Evolutionary conservation across 2,888 invertebrate genomes (phyloP).

Genomic region (Lithophane leautieri): DNA sequence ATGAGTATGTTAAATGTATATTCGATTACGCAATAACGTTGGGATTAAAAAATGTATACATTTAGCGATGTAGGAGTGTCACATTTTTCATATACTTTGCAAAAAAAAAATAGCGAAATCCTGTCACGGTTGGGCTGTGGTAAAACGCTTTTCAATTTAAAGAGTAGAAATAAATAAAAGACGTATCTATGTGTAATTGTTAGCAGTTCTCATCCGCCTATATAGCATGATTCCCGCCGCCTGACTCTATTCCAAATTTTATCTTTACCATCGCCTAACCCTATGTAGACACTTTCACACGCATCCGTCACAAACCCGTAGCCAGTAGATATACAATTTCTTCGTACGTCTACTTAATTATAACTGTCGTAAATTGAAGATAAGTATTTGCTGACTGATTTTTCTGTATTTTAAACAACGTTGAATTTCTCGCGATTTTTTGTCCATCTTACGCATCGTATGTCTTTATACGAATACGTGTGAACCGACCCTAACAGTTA

Average conservation of each 20-base stretch:
- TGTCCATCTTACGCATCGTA: slow-evolving; percentile 27
- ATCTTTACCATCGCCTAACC: slow-evolving; percentile 41
- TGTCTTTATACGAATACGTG: slow-evolving; percentile 46
- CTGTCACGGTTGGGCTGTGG: slow-evolving; percentile 44
- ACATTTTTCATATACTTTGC: slow-evolving; percentile 59
- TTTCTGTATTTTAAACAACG: slow-evolving; percentile 36
- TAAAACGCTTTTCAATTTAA: slow-evolving; percentile 31
- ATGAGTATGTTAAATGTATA: slow-evolving; percentile 79
- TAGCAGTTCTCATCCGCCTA: slow-evolving; percentile 59
- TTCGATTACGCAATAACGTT: slow-evolving; percentile 76
- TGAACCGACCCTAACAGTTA: slow-evolving; percentile 60
- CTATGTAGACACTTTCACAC: slow-evolving; percentile 36
- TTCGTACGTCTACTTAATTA: slow-evolving; percentile 40
- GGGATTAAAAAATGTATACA: slow-evolving; percentile 64
- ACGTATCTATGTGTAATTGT: slow-evolving; percentile 39
- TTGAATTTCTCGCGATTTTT: slow-evolving; percentile 21
- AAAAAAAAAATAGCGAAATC: slow-evolving; percentile 18
- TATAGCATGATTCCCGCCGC: slow-evolving; percentile 43
- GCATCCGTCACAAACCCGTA: slow-evolving; percentile 60
- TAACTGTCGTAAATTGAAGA: slow-evolving; percentile 33
- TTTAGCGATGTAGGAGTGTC: slow-evolving; percentile 64
- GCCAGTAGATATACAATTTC: slow-evolving; percentile 43
- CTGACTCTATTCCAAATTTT: slow-evolving; percentile 29
- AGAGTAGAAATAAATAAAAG: slow-evolving; percentile 39
- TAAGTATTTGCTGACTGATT: slow-evolving; percentile 54